A percentile compares a stretch with the other conserved stretches of the same genome.
Conservation (phyloP, 2,888 invertebrate genomes). For the Sialis lutaria region DNA sequence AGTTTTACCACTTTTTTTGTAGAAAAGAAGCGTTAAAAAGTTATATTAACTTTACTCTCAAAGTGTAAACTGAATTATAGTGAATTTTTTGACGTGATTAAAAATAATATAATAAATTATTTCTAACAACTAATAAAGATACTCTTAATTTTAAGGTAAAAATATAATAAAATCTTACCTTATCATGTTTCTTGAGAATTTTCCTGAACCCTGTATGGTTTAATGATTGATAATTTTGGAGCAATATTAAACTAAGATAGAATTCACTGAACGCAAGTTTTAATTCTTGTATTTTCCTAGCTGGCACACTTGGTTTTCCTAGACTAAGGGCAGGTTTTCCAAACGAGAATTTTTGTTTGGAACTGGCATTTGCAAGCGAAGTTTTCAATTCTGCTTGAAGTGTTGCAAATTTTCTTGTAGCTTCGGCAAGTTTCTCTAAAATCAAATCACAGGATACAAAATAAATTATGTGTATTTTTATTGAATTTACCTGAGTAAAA, state of each 20-base stretch:
- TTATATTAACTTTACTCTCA: too few species aligned
- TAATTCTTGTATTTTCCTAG: constrained; percentile 60
- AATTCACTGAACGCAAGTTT: constrained; percentile 83
- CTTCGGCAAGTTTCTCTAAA: constrained; percentile 73
- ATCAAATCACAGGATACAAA: constrained; percentile 1
- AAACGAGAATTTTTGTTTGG: constrained; percentile 18
- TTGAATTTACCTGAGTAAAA: constrained; percentile 49
- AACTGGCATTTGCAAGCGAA: constrained; percentile 20
- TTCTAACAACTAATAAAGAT: neutral
- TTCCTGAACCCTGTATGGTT: constrained; percentile 83
- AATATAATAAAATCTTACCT: constrained; percentile 28
- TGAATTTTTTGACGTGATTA: too few species aligned
- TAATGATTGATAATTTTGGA: constrained; percentile 78
- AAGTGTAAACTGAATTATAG: too few species aligned
- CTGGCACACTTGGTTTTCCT: constrained; percentile 27
- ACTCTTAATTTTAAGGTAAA: neutral
- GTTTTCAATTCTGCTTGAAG: constrained; percentile 51
- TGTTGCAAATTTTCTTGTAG: constrained; percentile 60
- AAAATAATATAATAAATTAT: too few species aligned
- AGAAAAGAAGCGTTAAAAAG: too few species aligned
- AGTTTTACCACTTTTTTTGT: too few species aligned
- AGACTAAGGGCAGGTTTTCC: constrained; percentile 11
- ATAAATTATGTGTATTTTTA: constrained; percentile 1
- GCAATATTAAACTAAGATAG: constrained; percentile 65
- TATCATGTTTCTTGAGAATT: constrained; percentile 82